A percentile compares a stretch with the other conserved stretches of the same genome.
These are phyloP conservation scores for Procambarus clarkii DNA, from an alignment of 1,140 invertebrate genomes.

Conservation along the genomic window DNA sequence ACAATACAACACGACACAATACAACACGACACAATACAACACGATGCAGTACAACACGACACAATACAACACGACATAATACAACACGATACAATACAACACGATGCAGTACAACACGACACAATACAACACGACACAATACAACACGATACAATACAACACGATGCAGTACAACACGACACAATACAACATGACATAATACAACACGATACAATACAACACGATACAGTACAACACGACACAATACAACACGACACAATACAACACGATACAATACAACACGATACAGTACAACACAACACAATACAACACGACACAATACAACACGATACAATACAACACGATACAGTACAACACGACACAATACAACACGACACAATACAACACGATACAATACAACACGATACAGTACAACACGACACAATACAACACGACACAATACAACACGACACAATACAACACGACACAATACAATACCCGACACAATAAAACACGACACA, in stretches of 20 bases:
- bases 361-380: slow-evolving; percentile 1
- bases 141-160: too few relatives aligned
- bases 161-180: background rate
- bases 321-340: background rate
- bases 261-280: slow-evolving; percentile 10
- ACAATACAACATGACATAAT: background rate
- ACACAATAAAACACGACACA: background rate
- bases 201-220: background rate
- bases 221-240: background rate
- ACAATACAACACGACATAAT: too few relatives aligned
- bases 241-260: slow-evolving; percentile 17
- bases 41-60: too few relatives aligned
- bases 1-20: slow-evolving; percentile 22
- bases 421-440: slow-evolving; percentile 28
- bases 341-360: background rate
- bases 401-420: background rate
- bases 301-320: slow-evolving; percentile 11
- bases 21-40: too few relatives aligned
- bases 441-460: background rate
- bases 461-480: background rate
- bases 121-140: too few relatives aligned
- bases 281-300: background rate
- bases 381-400: slow-evolving; percentile 11
- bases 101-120: too few relatives aligned
- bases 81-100: too few relatives aligned